phyloP scores from a whole-genome alignment of 1,140 invertebrate genomes.

The Brachionus calyciflorus region DNA sequence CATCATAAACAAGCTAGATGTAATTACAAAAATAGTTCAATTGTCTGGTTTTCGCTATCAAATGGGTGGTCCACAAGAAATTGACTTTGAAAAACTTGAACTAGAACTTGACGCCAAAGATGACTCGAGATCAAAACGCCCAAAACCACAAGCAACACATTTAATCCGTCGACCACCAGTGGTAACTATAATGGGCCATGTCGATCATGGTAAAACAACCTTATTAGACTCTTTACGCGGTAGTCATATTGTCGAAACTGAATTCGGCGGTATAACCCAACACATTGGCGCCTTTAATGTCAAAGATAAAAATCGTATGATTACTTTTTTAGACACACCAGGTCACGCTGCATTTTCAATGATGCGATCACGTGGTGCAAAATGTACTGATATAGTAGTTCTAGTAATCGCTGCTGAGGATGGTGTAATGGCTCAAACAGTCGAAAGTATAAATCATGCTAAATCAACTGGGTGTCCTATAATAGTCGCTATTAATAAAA shows the following conservation, averaged over 20 bases:
- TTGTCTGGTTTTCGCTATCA: conserved; percentile 12
- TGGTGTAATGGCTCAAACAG: conserved; percentile 95
- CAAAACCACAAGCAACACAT: conserved; percentile 66
- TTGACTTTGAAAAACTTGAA: conserved; percentile 2
- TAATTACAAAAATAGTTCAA: conserved; percentile 31
- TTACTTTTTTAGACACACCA: conserved; percentile 99
- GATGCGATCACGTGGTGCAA: conserved; percentile 85
- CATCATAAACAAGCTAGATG: background rate
- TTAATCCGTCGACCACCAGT: conserved; percentile 75
- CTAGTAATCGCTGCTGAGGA: conserved; percentile 97
- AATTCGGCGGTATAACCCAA: conserved; percentile 99
- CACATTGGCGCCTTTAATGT: conserved; percentile 96
- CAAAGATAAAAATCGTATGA: conserved; percentile 51
- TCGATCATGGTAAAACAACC: conserved; percentile 98
- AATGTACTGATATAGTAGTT: conserved; percentile 88
- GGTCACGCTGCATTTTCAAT: conserved; percentile 92
- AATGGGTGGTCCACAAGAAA: background rate
- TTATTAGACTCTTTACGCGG: conserved; percentile 83
- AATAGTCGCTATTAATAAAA: conserved; percentile 98
- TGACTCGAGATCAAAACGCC: conserved; percentile 53
- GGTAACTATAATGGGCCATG: conserved; percentile 98
- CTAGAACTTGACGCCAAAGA: background rate
- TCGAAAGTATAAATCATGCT: conserved; percentile 65
- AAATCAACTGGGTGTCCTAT: conserved; percentile 67
- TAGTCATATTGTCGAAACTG: conserved; percentile 77